Conservation (phyloP, 2,797 vertebrate genomes). For the Pelodytes ibericus region DNA sequence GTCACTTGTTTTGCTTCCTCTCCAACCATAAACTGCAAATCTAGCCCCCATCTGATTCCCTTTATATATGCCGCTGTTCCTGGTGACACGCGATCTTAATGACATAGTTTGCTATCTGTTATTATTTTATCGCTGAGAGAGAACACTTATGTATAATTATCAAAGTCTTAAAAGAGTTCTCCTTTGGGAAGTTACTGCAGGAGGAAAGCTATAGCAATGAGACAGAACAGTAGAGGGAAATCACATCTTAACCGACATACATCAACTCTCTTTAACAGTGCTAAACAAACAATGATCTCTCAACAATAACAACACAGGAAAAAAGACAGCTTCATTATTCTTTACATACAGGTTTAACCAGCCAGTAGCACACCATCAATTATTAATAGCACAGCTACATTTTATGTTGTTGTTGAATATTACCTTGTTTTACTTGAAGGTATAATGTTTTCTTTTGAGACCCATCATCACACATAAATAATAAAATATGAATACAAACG, state of each 20-base stretch:
- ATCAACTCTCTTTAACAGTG: background rate
- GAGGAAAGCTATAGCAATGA: background rate
- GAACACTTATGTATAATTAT: slow-evolving; percentile 1
- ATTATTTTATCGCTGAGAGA: background rate
- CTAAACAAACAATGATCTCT: background rate
- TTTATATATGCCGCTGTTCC: background rate
- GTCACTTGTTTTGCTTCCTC: background rate
- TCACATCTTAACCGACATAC: too few species aligned
- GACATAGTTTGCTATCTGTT: background rate
- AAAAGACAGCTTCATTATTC: background rate
- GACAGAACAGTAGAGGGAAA: too few species aligned
- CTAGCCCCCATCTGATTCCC: background rate
- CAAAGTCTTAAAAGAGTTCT: background rate
- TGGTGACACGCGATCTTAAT: background rate
- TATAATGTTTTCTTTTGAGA: background rate
- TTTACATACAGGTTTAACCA: slow-evolving; percentile 8
- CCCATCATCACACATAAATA: background rate
- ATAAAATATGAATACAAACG: background rate
- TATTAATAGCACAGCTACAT: slow-evolving; percentile 4
- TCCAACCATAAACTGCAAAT: background rate
- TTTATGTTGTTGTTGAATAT: background rate
- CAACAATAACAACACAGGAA: background rate
- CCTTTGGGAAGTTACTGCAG: background rate
- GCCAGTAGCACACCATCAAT: background rate
- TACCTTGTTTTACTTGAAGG: slow-evolving; percentile 4